A percentile compares a stretch with the other conserved stretches of the same genome.
Evolutionary conservation across 2,797 vertebrate species (phyloP).

Genomic region (Rhinophrynus dorsalis): DNA sequence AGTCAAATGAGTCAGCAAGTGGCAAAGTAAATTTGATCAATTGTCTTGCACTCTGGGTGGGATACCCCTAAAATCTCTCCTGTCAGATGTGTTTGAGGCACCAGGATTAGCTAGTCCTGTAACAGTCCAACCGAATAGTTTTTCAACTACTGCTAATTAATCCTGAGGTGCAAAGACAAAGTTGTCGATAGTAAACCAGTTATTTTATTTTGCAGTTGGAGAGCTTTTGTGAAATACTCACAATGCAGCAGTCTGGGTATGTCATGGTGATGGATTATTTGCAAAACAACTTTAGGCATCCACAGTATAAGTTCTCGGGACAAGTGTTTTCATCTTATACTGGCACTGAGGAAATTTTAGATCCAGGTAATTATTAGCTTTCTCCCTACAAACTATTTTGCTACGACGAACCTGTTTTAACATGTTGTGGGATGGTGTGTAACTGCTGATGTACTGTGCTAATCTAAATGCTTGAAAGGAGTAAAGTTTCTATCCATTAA

Average conservation of each 20-base stretch:
- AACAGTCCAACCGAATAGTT: too few relatives aligned
- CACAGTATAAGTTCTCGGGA: conserved; percentile 85
- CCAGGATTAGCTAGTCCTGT: too few relatives aligned
- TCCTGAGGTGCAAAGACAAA: too few relatives aligned
- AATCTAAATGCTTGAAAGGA: background rate
- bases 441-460: background rate
- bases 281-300: conserved; percentile 92
- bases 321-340: conserved; percentile 95
- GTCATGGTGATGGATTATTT: conserved; percentile 97
- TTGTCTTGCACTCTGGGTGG: too few relatives aligned
- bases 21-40: too few relatives aligned
- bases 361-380: conserved; percentile 78
- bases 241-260: conserved; percentile 93
- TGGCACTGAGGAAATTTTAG: conserved; percentile 87
- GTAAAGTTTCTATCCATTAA: background rate
- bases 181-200: too few relatives aligned
- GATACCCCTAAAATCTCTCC: too few relatives aligned
- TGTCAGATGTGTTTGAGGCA: too few relatives aligned
- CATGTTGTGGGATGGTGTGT: background rate
- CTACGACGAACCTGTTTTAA: background rate
- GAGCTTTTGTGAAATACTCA: conserved; percentile 94
- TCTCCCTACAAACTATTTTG: too few relatives aligned
- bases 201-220: conserved; percentile 77
- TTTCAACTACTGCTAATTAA: too few relatives aligned
- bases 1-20: too few relatives aligned